Evolutionary conservation across 2,888 invertebrate species (phyloP).

Genomic region (Drosophila austrosaltans): DNA sequence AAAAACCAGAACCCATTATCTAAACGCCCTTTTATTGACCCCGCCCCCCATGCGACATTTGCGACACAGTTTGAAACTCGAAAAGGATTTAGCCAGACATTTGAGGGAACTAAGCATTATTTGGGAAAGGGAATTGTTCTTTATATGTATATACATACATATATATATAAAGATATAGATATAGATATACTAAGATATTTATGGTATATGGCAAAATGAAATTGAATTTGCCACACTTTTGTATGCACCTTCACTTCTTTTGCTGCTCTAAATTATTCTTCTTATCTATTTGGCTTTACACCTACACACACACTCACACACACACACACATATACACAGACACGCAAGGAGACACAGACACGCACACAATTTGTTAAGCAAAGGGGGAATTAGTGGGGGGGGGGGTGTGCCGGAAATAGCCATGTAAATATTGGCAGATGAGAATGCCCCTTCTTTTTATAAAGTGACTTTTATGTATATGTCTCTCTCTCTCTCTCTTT

Average conservation of each 20-base stretch:
- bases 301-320: not conserved
- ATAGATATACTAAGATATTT: not conserved
- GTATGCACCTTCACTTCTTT: constrained; percentile 15
- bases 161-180: constrained; percentile 24
- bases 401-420: not conserved
- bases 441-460: not conserved
- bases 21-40: not conserved
- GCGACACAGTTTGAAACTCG: constrained; percentile 2
- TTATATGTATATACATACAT: constrained; percentile 36
- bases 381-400: not conserved
- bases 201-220: not conserved
- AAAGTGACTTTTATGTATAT: not conserved
- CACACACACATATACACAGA: not conserved
- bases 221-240: constrained; percentile 40
- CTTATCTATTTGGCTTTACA: constrained; percentile 13
- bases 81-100: not conserved
- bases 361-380: not conserved
- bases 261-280: constrained; percentile 20
- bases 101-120: not conserved
- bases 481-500: not conserved
- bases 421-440: not conserved
- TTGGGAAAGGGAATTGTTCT: constrained; percentile 24
- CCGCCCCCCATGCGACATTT: not conserved
- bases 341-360: not conserved
- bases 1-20: not conserved